Percentiles rank a stretch among this genome's conserved stretches.
phyloP scores from a whole-genome alignment of 1,140 invertebrate species.

The Heliconius hermathena region DNA sequence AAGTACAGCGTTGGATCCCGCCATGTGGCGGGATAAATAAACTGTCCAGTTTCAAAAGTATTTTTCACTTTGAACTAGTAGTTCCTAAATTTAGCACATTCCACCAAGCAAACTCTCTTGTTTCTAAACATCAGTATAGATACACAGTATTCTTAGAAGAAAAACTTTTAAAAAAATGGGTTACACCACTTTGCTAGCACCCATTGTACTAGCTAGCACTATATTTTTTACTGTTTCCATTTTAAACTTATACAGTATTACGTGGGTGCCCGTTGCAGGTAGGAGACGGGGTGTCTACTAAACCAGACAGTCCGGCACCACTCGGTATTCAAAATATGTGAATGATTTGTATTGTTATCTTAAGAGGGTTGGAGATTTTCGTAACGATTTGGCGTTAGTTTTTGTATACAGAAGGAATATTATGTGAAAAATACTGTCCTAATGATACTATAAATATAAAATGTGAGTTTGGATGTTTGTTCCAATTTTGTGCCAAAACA shows the following conservation, averaged over 20 bases:
- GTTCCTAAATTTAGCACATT: no score
- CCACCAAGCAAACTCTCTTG: no score
- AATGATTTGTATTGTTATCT: constrained; percentile 38
- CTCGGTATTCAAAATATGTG: constrained; percentile 51
- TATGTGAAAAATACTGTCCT: not conserved
- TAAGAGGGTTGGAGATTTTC: not conserved
- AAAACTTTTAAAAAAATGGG: not conserved
- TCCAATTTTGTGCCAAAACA: no score
- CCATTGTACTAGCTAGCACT: constrained; percentile 56
- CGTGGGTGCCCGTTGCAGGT: constrained; percentile 49
- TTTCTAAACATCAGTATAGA: no score
- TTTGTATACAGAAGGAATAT: not conserved
- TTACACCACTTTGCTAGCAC: not conserved
- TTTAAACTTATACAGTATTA: constrained; percentile 51
- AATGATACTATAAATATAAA: not conserved
- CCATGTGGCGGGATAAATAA: no score
- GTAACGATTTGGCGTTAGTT: not conserved
- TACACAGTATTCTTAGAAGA: no score
- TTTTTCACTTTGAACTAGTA: no score
- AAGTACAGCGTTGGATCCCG: no score
- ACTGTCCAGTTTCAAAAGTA: no score
- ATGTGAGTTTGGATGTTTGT: no score
- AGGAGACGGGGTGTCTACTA: constrained; percentile 66
- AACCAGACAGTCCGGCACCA: constrained; percentile 73
- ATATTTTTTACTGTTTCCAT: constrained; percentile 74